Evolutionary conservation across 2,797 vertebrate genomes (phyloP).

Genomic region (Sebastes matsubarae): DNA sequence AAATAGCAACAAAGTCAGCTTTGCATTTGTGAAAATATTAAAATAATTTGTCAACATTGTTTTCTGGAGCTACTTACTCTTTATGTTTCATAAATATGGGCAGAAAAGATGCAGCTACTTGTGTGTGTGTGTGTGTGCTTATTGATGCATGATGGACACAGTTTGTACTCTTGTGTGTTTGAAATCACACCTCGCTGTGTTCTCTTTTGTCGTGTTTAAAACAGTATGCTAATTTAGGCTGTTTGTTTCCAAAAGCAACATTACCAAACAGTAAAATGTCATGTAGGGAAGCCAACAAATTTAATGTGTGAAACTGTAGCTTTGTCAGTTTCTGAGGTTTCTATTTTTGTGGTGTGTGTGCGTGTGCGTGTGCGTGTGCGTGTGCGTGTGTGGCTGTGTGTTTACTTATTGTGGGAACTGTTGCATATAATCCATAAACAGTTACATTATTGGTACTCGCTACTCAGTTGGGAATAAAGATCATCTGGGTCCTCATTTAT

Average conservation of each 20-base stretch:
- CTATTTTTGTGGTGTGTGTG: background rate
- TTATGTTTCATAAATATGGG: background rate
- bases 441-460: background rate
- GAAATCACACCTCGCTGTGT: background rate
- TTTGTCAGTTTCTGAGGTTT: constrained; percentile 20
- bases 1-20: background rate
- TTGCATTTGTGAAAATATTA: background rate
- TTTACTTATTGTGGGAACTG: background rate
- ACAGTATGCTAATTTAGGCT: background rate
- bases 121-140: background rate
- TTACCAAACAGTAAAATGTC: constrained; percentile 2
- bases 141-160: background rate
- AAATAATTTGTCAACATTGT: background rate
- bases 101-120: background rate
- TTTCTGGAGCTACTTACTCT: background rate
- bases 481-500: too few species aligned
- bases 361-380: background rate
- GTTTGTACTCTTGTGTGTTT: background rate
- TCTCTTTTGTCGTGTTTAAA: background rate
- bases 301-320: background rate
- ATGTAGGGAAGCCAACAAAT: background rate
- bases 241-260: background rate
- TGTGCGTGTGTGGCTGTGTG: background rate
- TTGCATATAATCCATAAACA: background rate
- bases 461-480: background rate